phyloP scores from a whole-genome alignment of 1,140 invertebrate genomes.

The Rhyacophila brunnea region DNA sequence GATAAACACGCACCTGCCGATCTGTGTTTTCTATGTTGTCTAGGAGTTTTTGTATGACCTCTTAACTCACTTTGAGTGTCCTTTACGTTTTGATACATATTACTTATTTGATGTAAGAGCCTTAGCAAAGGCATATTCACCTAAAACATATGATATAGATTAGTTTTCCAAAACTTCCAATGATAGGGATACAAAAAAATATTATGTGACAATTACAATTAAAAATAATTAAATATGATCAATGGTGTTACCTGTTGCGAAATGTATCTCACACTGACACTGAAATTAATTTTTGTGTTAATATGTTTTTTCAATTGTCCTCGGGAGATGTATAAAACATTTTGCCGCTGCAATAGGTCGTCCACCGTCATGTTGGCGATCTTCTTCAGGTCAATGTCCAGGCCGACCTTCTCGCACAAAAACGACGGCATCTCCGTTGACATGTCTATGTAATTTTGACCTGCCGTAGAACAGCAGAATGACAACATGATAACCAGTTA shows the following conservation, averaged over 20 bases:
- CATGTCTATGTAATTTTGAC: constrained; percentile 62
- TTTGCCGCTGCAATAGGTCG: constrained; percentile 75
- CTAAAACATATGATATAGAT: constrained; percentile 46
- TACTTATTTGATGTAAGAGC: constrained; percentile 92
- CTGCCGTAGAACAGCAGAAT: constrained; percentile 44
- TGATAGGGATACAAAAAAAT: too few species aligned
- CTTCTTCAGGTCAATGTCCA: constrained; percentile 87
- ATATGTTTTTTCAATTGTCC: constrained; percentile 88
- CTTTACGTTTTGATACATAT: constrained; percentile 97
- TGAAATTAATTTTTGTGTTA: constrained; percentile 85
- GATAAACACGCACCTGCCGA: constrained; percentile 54
- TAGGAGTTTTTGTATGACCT: constrained; percentile 60
- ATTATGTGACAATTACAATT: too few species aligned
- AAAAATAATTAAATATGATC: constrained; percentile 3
- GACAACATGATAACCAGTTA: too few species aligned
- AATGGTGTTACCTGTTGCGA: constrained; percentile 75
- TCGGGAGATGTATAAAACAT: constrained; percentile 80
- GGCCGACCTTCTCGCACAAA: constrained; percentile 84
- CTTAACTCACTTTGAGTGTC: constrained; percentile 88
- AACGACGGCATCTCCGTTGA: constrained; percentile 84
- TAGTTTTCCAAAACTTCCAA: too few species aligned
- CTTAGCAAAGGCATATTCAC: constrained; percentile 94
- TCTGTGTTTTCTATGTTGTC: constrained; percentile 54
- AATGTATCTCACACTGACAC: constrained; percentile 81
- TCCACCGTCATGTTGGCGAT: constrained; percentile 88